A percentile compares a stretch with the other conserved stretches of the same genome.
Conservation (phyloP, 2,797 vertebrate genomes). For the Geotrypetes seraphini region DNA sequence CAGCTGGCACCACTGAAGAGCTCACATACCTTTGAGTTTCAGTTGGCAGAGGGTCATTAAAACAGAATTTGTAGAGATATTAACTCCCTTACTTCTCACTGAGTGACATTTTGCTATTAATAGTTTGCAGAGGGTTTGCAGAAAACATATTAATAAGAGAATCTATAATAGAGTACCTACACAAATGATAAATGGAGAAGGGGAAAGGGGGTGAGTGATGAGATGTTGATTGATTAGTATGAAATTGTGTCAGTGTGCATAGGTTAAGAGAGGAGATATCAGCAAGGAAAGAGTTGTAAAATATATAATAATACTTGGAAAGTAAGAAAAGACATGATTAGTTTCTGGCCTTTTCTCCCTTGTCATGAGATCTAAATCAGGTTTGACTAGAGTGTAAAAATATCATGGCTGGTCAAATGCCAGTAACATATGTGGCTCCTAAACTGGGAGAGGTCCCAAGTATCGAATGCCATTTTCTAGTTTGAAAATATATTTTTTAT, state of each 20-base stretch:
- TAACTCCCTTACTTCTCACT: slow-evolving; percentile 75
- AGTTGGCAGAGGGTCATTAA: slow-evolving; percentile 78
- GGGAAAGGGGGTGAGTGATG: slow-evolving; percentile 45
- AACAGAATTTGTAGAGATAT: slow-evolving; percentile 78
- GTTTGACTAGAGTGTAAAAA: slow-evolving; percentile 35
- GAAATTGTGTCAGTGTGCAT: slow-evolving; percentile 57
- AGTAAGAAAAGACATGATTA: slow-evolving; percentile 38
- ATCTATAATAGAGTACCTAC: slow-evolving; percentile 58
- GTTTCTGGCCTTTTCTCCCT: slow-evolving; percentile 45
- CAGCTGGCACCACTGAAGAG: slow-evolving; percentile 74
- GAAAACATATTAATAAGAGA: slow-evolving; percentile 75
- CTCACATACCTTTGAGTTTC: slow-evolving; percentile 73
- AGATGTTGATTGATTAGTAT: slow-evolving; percentile 68
- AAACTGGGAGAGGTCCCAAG: no score
- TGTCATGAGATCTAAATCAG: slow-evolving; percentile 41
- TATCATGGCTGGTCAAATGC: slow-evolving; percentile 32
- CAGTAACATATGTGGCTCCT: slow-evolving; percentile 31
- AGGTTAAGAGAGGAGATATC: slow-evolving; percentile 51
- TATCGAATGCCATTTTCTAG: no score
- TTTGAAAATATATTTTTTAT: no score
- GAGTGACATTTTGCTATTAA: slow-evolving; percentile 79
- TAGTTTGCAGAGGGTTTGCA: slow-evolving; percentile 73
- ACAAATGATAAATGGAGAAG: slow-evolving; percentile 51
- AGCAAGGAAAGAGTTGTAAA: slow-evolving; percentile 51
- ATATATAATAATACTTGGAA: slow-evolving; percentile 53